A percentile compares a stretch with the other conserved stretches of the same genome.
Evolutionary conservation across 1,140 invertebrate genomes (phyloP).

Genomic region (Tetraneura akinire): DNA sequence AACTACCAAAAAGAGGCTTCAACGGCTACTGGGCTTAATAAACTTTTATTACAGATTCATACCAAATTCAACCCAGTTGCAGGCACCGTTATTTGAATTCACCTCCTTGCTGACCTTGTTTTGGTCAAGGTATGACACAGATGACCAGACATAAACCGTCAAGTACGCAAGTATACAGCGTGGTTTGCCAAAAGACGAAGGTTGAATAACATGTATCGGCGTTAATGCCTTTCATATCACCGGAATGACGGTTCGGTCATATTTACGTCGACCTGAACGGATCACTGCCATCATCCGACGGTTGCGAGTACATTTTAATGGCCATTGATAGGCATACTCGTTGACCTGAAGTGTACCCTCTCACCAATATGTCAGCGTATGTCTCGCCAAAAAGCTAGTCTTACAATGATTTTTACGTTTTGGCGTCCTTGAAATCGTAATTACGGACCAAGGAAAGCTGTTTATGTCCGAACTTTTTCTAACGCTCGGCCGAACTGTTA

Average conservation of each 20-base stretch:
- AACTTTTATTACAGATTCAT: conserved; percentile 54
- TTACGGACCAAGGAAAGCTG: too few relatives aligned
- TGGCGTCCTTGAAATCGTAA: too few relatives aligned
- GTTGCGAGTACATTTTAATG: too few relatives aligned
- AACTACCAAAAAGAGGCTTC: conserved; percentile 40
- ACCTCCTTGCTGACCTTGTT: not conserved
- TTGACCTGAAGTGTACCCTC: too few relatives aligned
- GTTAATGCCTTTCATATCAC: not conserved
- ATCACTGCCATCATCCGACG: too few relatives aligned
- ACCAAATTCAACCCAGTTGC: conserved; percentile 40
- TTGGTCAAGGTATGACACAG: not conserved
- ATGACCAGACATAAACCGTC: not conserved
- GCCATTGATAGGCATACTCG: too few relatives aligned
- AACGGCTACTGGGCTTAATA: conserved; percentile 53
- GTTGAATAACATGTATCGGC: not conserved
- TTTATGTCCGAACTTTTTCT: too few relatives aligned
- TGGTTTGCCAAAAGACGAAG: not conserved
- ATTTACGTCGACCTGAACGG: not conserved
- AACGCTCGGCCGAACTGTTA: too few relatives aligned
- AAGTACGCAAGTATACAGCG: not conserved
- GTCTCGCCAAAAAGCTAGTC: too few relatives aligned
- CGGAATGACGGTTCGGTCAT: not conserved
- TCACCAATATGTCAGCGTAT: too few relatives aligned
- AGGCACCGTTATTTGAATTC: conserved; percentile 40
- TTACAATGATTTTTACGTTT: too few relatives aligned